Evolutionary conservation across 2,113 vertebrate genomes (phyloP).

Genomic region (Pseudopodoces humilis): DNA sequence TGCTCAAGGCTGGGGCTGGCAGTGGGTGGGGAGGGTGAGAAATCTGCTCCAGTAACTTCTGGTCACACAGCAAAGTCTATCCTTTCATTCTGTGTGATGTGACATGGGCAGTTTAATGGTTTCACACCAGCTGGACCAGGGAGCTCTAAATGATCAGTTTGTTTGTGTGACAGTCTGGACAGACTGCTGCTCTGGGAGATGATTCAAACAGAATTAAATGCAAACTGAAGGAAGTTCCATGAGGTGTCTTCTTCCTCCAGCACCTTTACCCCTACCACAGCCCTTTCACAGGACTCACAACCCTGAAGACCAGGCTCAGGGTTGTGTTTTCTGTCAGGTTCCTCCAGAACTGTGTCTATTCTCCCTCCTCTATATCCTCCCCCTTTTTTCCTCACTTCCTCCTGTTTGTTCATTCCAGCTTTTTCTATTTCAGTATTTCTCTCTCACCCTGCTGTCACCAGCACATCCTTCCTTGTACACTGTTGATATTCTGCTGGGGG

Average conservation of each 20-base stretch:
- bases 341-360: not conserved
- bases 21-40: fast-evolving
- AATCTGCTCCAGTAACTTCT: not conserved
- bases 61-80: fast-evolving
- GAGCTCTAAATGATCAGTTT: not conserved
- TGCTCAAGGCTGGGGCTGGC: fast-evolving
- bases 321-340: not conserved
- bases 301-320: not conserved
- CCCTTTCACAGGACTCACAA: not conserved
- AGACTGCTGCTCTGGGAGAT: not conserved
- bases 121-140: not conserved
- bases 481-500: not conserved
- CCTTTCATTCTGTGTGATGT: fast-evolving
- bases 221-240: not conserved
- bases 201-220: not conserved
- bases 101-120: not conserved
- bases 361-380: not conserved
- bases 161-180: not conserved
- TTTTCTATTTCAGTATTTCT: not conserved
- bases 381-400: not conserved
- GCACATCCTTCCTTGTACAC: not conserved
- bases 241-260: not conserved
- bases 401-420: not conserved
- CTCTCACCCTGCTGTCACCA: not conserved
- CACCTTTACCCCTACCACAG: not conserved